A percentile compares a stretch with the other conserved stretches of the same genome.
These are phyloP conservation scores for Pelobates cultripes DNA, from an alignment of 2,797 vertebrate species.

Conservation along the genomic window DNA sequence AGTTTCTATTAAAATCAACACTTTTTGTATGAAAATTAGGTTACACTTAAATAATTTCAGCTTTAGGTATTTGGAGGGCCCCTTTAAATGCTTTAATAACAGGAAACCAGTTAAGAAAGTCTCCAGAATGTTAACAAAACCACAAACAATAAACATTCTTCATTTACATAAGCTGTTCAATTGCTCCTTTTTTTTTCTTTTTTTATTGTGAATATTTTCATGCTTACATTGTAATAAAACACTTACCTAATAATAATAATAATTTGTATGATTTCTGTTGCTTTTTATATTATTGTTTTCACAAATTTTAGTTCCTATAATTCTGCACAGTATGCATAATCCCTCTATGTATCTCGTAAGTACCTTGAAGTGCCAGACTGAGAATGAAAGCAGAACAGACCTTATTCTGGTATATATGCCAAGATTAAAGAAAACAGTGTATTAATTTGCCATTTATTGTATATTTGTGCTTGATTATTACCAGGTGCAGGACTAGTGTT, in stretches of 20 bases:
- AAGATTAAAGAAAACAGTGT: background rate
- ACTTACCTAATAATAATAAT: background rate
- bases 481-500: no score
- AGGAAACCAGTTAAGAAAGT: background rate
- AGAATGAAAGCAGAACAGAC: background rate
- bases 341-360: background rate
- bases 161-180: background rate
- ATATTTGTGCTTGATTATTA: background rate
- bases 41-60: no score
- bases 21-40: no score
- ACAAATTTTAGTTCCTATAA: background rate
- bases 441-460: background rate
- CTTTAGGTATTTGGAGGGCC: no score
- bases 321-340: background rate
- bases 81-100: background rate
- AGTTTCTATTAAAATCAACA: no score
- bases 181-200: background rate
- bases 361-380: background rate
- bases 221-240: background rate
- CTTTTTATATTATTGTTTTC: background rate
- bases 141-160: background rate
- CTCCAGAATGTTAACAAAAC: background rate
- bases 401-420: background rate
- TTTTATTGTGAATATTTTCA: background rate
- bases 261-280: background rate